Conservation (phyloP, 2,113 vertebrate genomes). For the Leucoraja erinaceus region DNA sequence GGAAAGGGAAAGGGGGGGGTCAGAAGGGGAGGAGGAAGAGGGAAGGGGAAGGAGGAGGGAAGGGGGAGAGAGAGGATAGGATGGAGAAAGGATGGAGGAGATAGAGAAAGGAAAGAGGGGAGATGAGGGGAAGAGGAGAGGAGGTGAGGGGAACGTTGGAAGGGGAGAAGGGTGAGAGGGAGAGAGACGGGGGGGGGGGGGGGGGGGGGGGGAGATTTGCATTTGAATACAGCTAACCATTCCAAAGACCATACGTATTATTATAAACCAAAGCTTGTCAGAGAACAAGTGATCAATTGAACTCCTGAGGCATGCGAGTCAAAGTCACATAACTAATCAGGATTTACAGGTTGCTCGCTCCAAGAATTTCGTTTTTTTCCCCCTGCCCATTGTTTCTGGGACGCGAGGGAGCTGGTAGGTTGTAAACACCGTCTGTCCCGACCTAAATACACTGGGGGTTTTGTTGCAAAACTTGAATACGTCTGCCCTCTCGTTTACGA, state of each 20-base stretch:
- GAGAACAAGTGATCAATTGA: constrained; percentile 41
- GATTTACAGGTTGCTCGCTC: constrained; percentile 46
- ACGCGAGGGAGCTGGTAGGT: constrained; percentile 41
- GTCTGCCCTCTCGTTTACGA: constrained; percentile 27
- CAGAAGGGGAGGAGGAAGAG: no score
- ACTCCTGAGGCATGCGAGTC: constrained; percentile 43
- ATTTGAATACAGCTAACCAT: constrained; percentile 47
- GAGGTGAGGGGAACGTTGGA: neutral
- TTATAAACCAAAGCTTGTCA: constrained; percentile 40
- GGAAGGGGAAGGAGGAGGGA: no score
- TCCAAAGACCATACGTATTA: constrained; percentile 40
- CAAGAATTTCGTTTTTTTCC: constrained; percentile 43
- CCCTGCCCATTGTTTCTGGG: constrained; percentile 43
- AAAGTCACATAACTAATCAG: constrained; percentile 52
- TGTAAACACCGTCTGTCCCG: constrained; percentile 18
- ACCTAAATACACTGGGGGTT: constrained; percentile 28
- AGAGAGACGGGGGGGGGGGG: neutral
- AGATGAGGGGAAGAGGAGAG: constrained; percentile 49
- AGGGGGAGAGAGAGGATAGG: no score
- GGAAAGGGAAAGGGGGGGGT: neutral
- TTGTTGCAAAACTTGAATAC: constrained; percentile 39
- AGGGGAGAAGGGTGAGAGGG: constrained; percentile 20
- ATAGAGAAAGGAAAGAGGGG: constrained; percentile 6
- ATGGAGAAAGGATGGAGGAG: neutral
- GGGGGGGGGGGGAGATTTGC: constrained; percentile 44